Evolutionary conservation across 2,888 invertebrate genomes (phyloP), one percentile per base, ranked within the genome.

Genomic region (Calliopum simillimum): DNA sequence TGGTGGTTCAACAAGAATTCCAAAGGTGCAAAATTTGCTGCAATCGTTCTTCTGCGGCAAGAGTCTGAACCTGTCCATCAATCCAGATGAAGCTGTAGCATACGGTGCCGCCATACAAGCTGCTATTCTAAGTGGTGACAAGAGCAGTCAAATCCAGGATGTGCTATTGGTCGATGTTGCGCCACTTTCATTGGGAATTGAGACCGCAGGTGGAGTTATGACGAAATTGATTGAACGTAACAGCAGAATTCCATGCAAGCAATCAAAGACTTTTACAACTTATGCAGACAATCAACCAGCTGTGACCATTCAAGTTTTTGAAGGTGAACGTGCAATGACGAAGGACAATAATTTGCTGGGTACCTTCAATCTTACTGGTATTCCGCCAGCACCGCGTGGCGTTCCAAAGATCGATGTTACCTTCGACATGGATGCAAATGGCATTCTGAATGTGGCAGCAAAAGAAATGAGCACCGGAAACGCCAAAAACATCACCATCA

Each of bases 331-430:
- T 43, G 94, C 95, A 58, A 94, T 96, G 95, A 96, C 96, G 76
- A 95, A 93, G 82, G 96, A 96, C 86, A 97, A 97, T 88, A 95
- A 98, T 86, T 88, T 96, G 47, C 89, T 98, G 74, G 98, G 98
- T 71, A 97, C 96, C 85, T 99, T 99, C 86, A 97, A 98, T 85
- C 89, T 98, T 68, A 94, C 94, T 21, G 97, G 97, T 47, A 97
- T 98, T 81, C 96, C 97, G 2, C 97, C 97, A 21, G 94, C 94
- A 84, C 97, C 91, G 73, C 93, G 91, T 77, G 97, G 92, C 82
- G 96, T 92, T 76, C 96, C 91, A 74, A 95, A 90, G 87, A 95
- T 91, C 87, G 97, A 94, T 84, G 93, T 94, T 23, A 93, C 93
- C 47, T 94, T 94, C 83, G 83, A 83, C 64, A 91, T 93, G 80